These are phyloP conservation scores for Ellobium chinense DNA, from an alignment of 2,888 invertebrate species.

Conservation along the genomic window DNA sequence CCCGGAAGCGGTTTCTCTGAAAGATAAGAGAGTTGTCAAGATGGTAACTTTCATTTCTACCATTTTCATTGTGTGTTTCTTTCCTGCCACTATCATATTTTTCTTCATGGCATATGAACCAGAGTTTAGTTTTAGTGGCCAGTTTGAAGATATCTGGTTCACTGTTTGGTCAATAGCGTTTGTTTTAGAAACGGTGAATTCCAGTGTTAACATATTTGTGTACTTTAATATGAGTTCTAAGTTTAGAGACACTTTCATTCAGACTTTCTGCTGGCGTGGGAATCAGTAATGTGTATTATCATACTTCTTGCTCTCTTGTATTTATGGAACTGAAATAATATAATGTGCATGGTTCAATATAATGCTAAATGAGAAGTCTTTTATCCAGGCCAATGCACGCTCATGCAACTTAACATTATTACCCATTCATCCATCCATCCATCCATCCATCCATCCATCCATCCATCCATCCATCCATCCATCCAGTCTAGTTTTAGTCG, in stretches of 20 bases:
- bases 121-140: constrained; percentile 13
- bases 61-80: constrained; percentile 14
- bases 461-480: no score
- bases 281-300: no score
- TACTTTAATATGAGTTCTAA: constrained; percentile 28
- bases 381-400: no score
- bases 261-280: background rate
- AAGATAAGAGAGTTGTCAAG: constrained; percentile 14
- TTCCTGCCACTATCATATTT: background rate
- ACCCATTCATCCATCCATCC: no score
- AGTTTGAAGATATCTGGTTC: background rate
- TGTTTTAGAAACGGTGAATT: background rate
- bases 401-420: no score
- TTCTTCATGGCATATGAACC: background rate
- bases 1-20: background rate
- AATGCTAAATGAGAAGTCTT: no score
- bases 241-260: background rate
- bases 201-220: constrained; percentile 15
- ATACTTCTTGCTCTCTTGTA: no score
- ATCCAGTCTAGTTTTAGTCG: no score
- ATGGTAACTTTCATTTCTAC: constrained; percentile 4
- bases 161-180: background rate
- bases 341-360: no score
- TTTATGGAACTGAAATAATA: no score
- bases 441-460: no score